Conservation (phyloP, 35 echinoderm and acorn worm genomes). For the Apostichopus californicus region DNA sequence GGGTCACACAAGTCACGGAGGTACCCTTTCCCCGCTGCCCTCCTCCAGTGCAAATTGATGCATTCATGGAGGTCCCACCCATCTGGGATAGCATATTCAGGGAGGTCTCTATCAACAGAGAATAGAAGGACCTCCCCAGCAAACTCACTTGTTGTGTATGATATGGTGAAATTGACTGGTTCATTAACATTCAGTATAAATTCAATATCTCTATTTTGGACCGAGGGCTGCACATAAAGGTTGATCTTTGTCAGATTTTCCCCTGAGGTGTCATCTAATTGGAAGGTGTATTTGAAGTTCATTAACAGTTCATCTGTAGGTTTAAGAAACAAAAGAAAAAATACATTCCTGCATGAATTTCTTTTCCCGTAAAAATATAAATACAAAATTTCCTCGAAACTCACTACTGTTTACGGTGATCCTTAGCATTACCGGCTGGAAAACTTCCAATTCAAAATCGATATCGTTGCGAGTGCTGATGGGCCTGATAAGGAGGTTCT, state of each 20-base stretch:
- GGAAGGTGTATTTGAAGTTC: conserved; percentile 97
- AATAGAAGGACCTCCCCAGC: too few species aligned
- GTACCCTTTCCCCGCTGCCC: too few species aligned
- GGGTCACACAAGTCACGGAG: too few species aligned
- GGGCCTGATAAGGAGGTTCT: conserved; percentile 33
- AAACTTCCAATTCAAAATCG: conserved; percentile 28
- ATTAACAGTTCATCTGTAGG: conserved; percentile 83
- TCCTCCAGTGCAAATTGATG: too few species aligned
- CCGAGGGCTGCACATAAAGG: conserved; percentile 66
- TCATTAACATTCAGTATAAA: conserved; percentile 73
- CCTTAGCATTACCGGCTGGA: neutral
- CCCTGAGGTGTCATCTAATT: conserved; percentile 77
- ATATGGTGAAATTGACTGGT: conserved; percentile 71
- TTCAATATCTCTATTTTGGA: conserved; percentile 85
- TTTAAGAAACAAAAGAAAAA: conserved; percentile 33
- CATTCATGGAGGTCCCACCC: too few species aligned
- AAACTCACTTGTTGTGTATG: conserved; percentile 91
- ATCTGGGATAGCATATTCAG: too few species aligned
- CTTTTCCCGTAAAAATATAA: neutral
- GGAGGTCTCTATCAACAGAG: too few species aligned
- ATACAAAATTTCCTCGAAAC: neutral
- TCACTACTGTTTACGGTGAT: conserved; percentile 23
- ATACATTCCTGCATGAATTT: neutral
- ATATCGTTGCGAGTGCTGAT: conserved; percentile 2
- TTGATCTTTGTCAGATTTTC: conserved; percentile 82